These are phyloP conservation scores for Merodon equestris DNA, from an alignment of 2,888 invertebrate genomes.

Conservation along the genomic window DNA sequence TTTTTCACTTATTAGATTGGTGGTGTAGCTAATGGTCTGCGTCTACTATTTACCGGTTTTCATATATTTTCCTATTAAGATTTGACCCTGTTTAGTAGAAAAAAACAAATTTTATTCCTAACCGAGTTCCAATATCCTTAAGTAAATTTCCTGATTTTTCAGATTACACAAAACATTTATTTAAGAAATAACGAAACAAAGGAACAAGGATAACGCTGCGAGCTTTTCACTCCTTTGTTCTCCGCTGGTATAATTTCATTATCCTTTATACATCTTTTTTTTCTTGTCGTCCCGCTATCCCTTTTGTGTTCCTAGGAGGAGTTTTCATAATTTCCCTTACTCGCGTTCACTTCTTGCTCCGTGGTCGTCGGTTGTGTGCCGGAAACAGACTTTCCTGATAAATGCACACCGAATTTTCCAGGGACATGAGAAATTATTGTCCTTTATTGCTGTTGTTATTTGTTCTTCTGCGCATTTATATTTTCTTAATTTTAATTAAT, in stretches of 20 bases:
- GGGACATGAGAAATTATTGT: slow-evolving; percentile 10
- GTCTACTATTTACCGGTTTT: no score
- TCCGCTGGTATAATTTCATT: slow-evolving; percentile 1
- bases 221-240: slow-evolving; percentile 27
- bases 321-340: slow-evolving; percentile 34
- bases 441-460: slow-evolving; percentile 3
- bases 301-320: no score
- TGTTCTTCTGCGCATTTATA: slow-evolving; percentile 21
- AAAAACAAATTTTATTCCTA: no score
- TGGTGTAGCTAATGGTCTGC: no score
- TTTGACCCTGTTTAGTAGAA: no score
- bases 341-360: slow-evolving; percentile 3
- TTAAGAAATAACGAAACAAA: no score
- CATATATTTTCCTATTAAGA: no score
- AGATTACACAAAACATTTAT: no score
- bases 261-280: neutral
- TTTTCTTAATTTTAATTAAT: no score
- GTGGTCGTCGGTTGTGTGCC: slow-evolving; percentile 13
- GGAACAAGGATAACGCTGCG: slow-evolving; percentile 7
- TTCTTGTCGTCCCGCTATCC: slow-evolving; percentile 6
- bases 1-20: no score
- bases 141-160: slow-evolving; percentile 47
- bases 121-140: slow-evolving; percentile 25
- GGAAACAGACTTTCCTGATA: slow-evolving; percentile 40
- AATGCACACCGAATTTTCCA: slow-evolving; percentile 36